These are phyloP conservation scores for Neoascia interrupta DNA, from an alignment of 2,888 invertebrate species.

Conservation along the genomic window DNA sequence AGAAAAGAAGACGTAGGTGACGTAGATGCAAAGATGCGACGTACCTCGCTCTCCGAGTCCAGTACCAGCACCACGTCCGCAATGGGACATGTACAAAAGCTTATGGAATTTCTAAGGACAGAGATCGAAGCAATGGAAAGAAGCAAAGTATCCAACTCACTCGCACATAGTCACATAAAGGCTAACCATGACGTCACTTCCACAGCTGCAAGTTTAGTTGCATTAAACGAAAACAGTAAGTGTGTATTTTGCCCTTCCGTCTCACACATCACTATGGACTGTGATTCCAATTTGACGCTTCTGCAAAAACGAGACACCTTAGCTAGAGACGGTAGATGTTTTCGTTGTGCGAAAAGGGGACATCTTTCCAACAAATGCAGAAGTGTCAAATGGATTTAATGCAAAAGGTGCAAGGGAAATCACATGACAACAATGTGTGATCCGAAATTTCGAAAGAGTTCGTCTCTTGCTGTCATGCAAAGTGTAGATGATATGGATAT, in stretches of 20 bases:
- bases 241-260: not conserved
- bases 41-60: too few species aligned
- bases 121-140: not conserved
- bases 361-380: conserved; percentile 1
- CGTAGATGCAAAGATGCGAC: too few species aligned
- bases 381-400: not conserved
- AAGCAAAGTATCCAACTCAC: not conserved
- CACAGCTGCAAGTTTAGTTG: not conserved
- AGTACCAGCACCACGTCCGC: not conserved
- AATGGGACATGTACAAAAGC: not conserved
- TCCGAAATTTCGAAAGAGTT: too few species aligned
- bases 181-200: not conserved
- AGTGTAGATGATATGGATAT: too few species aligned
- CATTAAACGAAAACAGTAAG: not conserved
- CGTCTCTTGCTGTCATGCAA: too few species aligned
- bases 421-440: conserved; percentile 9
- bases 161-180: not conserved
- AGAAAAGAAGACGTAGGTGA: too few species aligned
- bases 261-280: not conserved
- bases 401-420: not conserved
- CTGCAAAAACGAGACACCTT: not conserved
- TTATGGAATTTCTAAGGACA: not conserved
- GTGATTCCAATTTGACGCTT: not conserved
- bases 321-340: not conserved
- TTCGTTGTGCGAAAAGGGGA: conserved; percentile 1